phyloP scores from a whole-genome alignment of 2,797 vertebrate species.

The Phrynocephalus guinanensis region DNA sequence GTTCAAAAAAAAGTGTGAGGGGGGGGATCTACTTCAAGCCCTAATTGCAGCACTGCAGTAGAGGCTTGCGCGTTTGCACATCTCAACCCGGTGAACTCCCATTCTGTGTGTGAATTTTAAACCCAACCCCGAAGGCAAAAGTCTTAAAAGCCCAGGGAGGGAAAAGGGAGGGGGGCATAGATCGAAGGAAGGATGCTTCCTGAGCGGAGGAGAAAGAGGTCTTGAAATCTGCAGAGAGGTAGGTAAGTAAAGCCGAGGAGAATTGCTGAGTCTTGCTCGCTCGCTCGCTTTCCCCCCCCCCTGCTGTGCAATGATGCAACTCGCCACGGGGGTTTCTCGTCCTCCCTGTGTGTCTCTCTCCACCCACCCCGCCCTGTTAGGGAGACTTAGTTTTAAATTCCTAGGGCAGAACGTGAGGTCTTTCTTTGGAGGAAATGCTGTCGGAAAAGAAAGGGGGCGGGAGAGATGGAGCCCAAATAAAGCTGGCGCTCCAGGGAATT shows the following conservation, averaged over 20 bases:
- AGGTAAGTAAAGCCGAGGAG: constrained; percentile 42
- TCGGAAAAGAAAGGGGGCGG: not conserved
- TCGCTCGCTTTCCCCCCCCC: not conserved
- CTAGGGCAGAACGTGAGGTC: not conserved
- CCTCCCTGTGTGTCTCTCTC: not conserved
- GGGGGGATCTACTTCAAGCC: too few species aligned
- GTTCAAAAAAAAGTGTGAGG: too few species aligned
- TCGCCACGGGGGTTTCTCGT: constrained; percentile 37
- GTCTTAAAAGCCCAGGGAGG: not conserved
- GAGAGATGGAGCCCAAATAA: constrained; percentile 17
- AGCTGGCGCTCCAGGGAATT: constrained; percentile 62
- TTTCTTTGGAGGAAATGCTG: not conserved
- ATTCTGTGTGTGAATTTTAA: not conserved
- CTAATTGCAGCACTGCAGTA: not conserved
- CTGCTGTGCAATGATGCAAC: constrained; percentile 56
- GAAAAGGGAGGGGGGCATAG: too few species aligned
- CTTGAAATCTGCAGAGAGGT: constrained; percentile 21
- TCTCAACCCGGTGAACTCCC: not conserved
- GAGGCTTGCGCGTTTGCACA: not conserved
- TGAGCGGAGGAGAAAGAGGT: not conserved
- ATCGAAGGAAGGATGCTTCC: not conserved
- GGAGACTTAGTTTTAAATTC: not conserved
- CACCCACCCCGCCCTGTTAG: not conserved
- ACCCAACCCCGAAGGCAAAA: not conserved
- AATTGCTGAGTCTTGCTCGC: constrained; percentile 45